A percentile compares a stretch with the other conserved stretches of the same genome.
phyloP scores from a whole-genome alignment of 2,797 vertebrate genomes.

The Eulemur mongoz region DNA sequence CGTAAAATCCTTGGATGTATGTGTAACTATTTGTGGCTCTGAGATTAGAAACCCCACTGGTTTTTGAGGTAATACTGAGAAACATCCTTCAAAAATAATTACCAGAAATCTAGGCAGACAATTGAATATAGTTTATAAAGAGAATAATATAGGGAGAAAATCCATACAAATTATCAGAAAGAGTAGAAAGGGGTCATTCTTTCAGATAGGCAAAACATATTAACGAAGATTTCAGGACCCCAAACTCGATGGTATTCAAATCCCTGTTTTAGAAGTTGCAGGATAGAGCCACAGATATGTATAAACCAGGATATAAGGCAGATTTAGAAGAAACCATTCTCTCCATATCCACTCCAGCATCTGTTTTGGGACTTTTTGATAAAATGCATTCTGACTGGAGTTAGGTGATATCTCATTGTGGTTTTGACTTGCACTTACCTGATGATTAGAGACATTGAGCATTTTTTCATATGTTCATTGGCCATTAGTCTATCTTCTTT shows the following conservation, averaged over 20 bases:
- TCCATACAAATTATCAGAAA: background rate
- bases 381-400: no score
- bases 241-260: background rate
- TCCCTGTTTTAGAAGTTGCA: background rate
- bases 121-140: background rate
- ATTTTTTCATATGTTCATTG: no score
- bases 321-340: background rate
- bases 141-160: background rate
- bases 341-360: no score
- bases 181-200: background rate
- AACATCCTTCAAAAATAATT: background rate
- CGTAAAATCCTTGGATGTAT: background rate
- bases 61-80: background rate
- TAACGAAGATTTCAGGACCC: background rate
- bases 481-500: no score
- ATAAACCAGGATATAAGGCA: background rate
- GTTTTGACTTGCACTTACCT: no score
- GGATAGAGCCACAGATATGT: background rate
- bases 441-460: no score
- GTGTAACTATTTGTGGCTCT: background rate
- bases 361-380: no score
- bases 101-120: background rate
- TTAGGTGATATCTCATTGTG: no score
- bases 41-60: background rate
- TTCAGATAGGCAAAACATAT: background rate